Evolutionary conservation across 2,113 vertebrate species (phyloP).

Genomic region (Tichodroma muraria): DNA sequence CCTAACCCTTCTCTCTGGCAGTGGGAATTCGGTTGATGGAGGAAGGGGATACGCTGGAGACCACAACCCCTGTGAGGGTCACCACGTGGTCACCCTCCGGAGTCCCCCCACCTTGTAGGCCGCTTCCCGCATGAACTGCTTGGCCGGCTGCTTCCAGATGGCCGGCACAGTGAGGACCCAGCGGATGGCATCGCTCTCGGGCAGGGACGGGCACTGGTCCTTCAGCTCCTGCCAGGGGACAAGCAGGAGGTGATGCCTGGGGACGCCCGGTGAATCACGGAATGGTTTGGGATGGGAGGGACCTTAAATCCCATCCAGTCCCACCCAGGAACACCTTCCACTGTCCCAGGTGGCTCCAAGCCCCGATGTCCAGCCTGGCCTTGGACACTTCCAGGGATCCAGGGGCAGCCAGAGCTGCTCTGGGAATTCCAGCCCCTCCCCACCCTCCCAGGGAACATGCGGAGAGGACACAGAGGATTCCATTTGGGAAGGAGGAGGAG

Average conservation of each 20-base stretch:
- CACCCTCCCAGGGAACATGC: not conserved
- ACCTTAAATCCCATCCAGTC: not conserved
- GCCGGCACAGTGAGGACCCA: constrained; percentile 97
- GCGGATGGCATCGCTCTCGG: constrained; percentile 77
- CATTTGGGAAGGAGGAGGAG: not conserved
- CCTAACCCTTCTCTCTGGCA: not conserved
- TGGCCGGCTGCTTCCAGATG: constrained; percentile 96
- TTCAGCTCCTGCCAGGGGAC: constrained; percentile 78
- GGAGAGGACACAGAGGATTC: not conserved
- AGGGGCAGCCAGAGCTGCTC: not conserved
- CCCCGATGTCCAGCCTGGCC: no score
- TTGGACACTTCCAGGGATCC: not conserved
- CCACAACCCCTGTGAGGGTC: not conserved
- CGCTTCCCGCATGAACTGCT: constrained; percentile 97
- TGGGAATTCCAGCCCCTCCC: not conserved
- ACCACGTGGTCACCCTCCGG: fast-evolving
- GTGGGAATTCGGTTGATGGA: not conserved
- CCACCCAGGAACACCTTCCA: not conserved
- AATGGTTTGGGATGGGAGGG: not conserved
- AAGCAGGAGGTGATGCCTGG: not conserved
- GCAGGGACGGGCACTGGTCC: constrained; percentile 80
- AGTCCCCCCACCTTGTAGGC: constrained; percentile 81
- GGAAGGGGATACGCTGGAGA: fast-evolving
- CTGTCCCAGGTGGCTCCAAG: not conserved
- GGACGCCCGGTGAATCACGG: fast-evolving